Evolutionary conservation across 2,888 invertebrate species (phyloP), one percentile per base, ranked within the genome.

Genomic region (Drosophila helvetica): DNA sequence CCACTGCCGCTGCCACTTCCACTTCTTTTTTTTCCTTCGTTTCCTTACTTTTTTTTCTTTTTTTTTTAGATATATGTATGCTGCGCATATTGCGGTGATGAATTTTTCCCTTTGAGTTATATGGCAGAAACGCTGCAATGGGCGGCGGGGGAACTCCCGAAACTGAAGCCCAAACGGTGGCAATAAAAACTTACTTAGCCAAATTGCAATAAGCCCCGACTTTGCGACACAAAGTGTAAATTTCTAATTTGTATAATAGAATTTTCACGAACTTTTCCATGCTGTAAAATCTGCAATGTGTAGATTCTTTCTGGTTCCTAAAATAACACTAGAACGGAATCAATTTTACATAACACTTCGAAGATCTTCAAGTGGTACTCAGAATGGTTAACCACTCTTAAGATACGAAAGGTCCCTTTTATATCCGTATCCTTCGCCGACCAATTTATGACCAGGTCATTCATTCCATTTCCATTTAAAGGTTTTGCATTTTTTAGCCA

Each of bases 61-160:
- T 54, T 30, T 63, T 55, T 59, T 51, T 69, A 52, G 71, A 65
- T 60, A 51, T 65, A 55, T 65, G 64, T 73, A 59, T 80, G 80
- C 71, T 84, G 80, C 85, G 79, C 88, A 87, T 82, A 88, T 77
- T 81, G 85, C 78, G 78, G 78, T 88, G 90, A 90, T 90, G 89
- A 90, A 89, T 89, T 90, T 90, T 90, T 88, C 79, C 47, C 82
- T 88, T 86, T 86, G 90, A 89, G 86, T 88, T 86, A 82, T 78
- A 72, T 43, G 30, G 12, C 77, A 67, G 64, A 45, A 67, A 38
- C 25, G 19, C 47, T 50, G n/a, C 61, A 55, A n/a, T 17, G 19
- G 66, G 33, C 27, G 25, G 25, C 15, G 22, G 46, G 54, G 6
- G 46, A 15, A 38, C 15, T 7, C 38, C 38, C 30, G 45, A 27